Percentiles rank a stretch among this genome's conserved stretches.
These are phyloP conservation scores for Ceryle rudis DNA, from an alignment of 2,797 vertebrate species.

Conservation along the genomic window DNA sequence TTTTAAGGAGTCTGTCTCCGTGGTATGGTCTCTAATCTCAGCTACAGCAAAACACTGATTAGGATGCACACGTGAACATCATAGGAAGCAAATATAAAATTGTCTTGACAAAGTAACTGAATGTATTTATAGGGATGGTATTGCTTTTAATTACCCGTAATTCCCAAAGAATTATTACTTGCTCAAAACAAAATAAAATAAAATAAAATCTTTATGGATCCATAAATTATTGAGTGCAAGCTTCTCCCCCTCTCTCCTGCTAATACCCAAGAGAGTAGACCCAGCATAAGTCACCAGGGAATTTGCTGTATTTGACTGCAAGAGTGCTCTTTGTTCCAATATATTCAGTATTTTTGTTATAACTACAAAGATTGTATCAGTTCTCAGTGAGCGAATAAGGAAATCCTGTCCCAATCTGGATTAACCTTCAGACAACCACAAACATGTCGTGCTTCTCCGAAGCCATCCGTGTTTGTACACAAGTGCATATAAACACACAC, in stretches of 20 bases:
- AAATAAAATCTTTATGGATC: neutral
- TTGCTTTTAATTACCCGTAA: conserved; percentile 51
- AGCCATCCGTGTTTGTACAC: neutral
- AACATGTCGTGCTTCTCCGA: neutral
- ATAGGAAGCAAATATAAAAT: neutral
- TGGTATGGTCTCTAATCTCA: neutral
- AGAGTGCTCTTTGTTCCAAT: neutral
- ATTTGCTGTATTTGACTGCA: neutral
- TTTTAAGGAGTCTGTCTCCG: neutral
- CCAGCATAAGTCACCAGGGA: neutral
- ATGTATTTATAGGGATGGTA: conserved; percentile 1
- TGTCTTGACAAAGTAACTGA: conserved; percentile 10
- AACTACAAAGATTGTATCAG: neutral
- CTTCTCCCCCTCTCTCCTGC: neutral
- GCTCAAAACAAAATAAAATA: neutral
- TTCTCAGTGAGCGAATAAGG: neutral
- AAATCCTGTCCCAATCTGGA: neutral
- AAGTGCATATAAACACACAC: neutral
- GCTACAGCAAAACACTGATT: neutral
- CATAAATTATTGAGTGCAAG: conserved; percentile 7
- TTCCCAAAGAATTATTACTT: conserved; percentile 47
- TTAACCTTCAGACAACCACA: neutral
- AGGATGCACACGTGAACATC: neutral
- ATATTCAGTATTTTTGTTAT: neutral
- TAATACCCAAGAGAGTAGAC: neutral